These are phyloP conservation scores for Platanista minor DNA, from an alignment of 2,113 vertebrate genomes.

Conservation along the genomic window DNA sequence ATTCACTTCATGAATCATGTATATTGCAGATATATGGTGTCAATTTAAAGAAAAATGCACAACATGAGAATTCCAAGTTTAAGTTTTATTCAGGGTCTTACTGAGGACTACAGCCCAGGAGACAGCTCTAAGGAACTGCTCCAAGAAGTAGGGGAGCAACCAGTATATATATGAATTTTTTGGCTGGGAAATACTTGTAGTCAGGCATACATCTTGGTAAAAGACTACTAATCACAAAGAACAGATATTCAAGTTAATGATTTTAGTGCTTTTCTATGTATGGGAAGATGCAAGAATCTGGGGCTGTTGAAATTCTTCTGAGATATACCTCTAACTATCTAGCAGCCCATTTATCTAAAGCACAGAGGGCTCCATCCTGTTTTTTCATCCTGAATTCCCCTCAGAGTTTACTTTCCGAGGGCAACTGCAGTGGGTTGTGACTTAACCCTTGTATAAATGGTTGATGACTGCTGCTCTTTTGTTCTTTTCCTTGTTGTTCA, in stretches of 20 bases:
- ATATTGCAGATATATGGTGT: background rate
- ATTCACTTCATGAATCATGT: background rate
- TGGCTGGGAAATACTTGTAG: background rate
- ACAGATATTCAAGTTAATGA: background rate
- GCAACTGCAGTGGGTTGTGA: background rate
- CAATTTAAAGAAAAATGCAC: background rate
- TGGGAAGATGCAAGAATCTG: background rate
- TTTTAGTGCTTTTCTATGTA: background rate
- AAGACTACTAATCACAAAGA: background rate
- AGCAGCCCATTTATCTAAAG: background rate
- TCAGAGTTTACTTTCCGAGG: accelerated
- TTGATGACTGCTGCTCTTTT: background rate
- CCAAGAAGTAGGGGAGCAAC: background rate
- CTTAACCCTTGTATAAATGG: background rate
- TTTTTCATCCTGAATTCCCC: background rate
- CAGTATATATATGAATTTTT: background rate
- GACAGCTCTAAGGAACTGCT: background rate
- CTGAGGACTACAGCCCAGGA: background rate
- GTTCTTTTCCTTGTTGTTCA: background rate
- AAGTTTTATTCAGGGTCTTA: background rate
- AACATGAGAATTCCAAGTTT: background rate
- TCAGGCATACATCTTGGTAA: background rate
- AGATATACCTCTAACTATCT: background rate
- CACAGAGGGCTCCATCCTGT: background rate
- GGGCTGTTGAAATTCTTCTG: background rate